Evolutionary conservation across 2,888 invertebrate genomes (phyloP).

Genomic region (Phalera bucephala): DNA sequence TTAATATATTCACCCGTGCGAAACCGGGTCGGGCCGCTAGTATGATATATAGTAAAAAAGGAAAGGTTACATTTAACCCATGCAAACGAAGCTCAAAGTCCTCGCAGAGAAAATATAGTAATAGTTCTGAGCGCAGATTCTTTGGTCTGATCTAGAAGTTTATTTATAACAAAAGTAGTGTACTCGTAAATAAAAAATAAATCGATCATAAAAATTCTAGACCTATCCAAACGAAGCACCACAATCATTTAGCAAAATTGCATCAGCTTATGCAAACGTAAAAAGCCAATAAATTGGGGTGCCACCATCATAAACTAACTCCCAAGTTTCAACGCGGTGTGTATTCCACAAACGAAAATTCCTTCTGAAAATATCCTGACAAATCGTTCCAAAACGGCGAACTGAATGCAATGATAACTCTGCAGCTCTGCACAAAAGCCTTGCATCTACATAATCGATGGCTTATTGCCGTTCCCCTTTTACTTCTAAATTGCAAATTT

Average conservation of each 20-base stretch:
- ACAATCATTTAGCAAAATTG: neutral
- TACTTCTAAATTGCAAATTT: slow-evolving; percentile 83
- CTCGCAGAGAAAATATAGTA: no score
- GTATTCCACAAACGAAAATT: slow-evolving; percentile 41
- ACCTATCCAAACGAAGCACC: no score
- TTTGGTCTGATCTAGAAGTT: no score
- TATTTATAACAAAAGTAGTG: no score
- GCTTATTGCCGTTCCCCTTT: slow-evolving; percentile 79
- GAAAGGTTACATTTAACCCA: no score
- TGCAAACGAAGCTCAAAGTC: no score
- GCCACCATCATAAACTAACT: slow-evolving; percentile 27
- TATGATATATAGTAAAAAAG: no score
- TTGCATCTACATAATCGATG: slow-evolving; percentile 81
- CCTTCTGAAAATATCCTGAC: slow-evolving; percentile 62
- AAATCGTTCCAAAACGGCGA: slow-evolving; percentile 66
- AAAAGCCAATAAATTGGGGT: slow-evolving; percentile 17
- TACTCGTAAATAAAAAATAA: no score
- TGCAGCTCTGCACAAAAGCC: slow-evolving; percentile 71
- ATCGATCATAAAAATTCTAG: no score
- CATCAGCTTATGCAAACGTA: slow-evolving; percentile 6
- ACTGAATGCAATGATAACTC: slow-evolving; percentile 75
- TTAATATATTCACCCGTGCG: no score
- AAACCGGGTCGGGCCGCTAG: no score
- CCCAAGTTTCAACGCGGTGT: slow-evolving; percentile 40
- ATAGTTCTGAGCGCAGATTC: no score